A percentile compares a stretch with the other conserved stretches of the same genome.
phyloP scores from a whole-genome alignment of 2,113 vertebrate species.

The Vulpes vulpes region DNA sequence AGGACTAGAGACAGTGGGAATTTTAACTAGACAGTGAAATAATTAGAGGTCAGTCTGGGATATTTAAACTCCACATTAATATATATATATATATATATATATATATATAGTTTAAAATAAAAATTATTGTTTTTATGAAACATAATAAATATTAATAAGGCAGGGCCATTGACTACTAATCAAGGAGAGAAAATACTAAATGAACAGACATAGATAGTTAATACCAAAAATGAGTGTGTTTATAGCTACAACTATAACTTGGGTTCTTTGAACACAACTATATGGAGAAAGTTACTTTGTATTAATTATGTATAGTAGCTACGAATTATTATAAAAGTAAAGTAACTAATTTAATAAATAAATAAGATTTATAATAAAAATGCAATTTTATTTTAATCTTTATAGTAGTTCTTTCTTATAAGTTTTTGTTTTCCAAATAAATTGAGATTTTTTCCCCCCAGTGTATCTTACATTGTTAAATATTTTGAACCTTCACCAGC shows the following conservation, averaged over 20 bases:
- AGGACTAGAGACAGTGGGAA: not conserved
- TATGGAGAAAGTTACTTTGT: not conserved
- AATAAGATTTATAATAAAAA: not conserved
- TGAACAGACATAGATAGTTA: not conserved
- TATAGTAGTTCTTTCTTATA: not conserved
- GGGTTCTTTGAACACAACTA: not conserved
- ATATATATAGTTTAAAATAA: not conserved
- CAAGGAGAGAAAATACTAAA: constrained; percentile 14
- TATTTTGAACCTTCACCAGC: not conserved
- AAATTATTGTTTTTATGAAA: not conserved
- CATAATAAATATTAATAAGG: not conserved
- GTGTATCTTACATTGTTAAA: not conserved
- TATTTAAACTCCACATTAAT: not conserved
- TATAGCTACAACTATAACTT: not conserved
- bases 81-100: too few relatives aligned
- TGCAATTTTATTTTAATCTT: not conserved
- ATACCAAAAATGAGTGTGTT: not conserved
- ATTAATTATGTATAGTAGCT: not conserved
- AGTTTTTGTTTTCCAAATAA: not conserved
- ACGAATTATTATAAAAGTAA: constrained; percentile 39
- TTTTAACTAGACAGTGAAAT: not conserved
- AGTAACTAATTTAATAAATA: not conserved
- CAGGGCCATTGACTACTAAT: not conserved
- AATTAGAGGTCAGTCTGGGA: not conserved
- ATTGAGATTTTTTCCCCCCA: not conserved